Conservation (phyloP, 2,888 invertebrate species). For the Silvanus unidentatus region DNA sequence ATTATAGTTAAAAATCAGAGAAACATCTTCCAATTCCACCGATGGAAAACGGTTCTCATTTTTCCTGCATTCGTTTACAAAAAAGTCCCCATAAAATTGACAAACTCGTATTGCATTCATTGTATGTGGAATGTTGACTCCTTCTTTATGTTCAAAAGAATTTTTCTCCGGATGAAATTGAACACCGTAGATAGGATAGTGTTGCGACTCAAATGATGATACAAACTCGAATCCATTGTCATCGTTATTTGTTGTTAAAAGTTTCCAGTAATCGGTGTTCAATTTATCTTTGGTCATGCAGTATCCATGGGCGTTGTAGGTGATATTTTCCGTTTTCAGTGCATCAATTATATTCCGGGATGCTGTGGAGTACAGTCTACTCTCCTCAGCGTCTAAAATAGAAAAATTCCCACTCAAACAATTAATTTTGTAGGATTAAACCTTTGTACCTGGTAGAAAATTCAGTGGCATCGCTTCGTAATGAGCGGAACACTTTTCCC, state of each 20-base stretch:
- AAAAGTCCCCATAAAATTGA: slow-evolving; percentile 77
- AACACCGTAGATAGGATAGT: slow-evolving; percentile 75
- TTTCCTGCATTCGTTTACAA: slow-evolving; percentile 68
- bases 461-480: slow-evolving; percentile 60
- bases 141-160: slow-evolving; percentile 66
- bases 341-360: slow-evolving; percentile 54
- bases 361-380: slow-evolving; percentile 60
- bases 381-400: slow-evolving; percentile 39
- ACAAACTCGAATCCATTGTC: slow-evolving; percentile 61
- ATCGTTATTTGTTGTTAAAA: slow-evolving; percentile 68
- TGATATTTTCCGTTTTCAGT: slow-evolving; percentile 51
- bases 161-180: slow-evolving; percentile 93
- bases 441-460: slow-evolving; percentile 55
- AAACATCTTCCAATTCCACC: slow-evolving; percentile 45
- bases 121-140: slow-evolving; percentile 60
- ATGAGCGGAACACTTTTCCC: slow-evolving; percentile 56
- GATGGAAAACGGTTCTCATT: slow-evolving; percentile 55
- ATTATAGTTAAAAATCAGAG: slow-evolving; percentile 68
- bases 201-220: slow-evolving; percentile 67
- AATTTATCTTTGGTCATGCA: slow-evolving; percentile 45
- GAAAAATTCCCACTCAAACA: slow-evolving; percentile 1
- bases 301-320: slow-evolving; percentile 57
- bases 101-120: slow-evolving; percentile 57
- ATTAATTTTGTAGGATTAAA: too few relatives aligned
- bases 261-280: slow-evolving; percentile 59